Conservation (phyloP, 35 echinoderm and acorn worm genomes). For the Stichopus chloronotus region DNA sequence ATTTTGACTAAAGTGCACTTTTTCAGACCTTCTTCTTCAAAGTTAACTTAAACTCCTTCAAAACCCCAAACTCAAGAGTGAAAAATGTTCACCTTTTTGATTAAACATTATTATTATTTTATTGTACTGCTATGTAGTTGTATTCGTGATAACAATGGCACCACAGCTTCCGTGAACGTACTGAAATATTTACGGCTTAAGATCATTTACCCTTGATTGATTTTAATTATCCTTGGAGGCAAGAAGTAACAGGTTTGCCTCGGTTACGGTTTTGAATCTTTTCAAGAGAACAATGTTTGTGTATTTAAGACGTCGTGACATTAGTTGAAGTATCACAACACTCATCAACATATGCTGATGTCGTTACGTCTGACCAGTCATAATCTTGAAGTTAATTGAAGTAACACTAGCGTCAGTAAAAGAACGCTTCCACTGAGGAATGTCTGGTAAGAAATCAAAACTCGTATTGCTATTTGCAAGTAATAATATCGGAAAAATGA, state of each 20-base stretch:
- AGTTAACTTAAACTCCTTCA: no score
- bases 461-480: background rate
- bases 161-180: background rate
- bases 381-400: background rate
- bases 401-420: background rate
- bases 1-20: no score
- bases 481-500: background rate
- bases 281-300: background rate
- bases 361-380: background rate
- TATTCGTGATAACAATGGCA: no score
- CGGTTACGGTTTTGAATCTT: background rate
- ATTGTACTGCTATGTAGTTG: no score
- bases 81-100: no score
- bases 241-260: background rate
- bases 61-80: no score
- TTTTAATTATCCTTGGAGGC: background rate
- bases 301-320: no score
- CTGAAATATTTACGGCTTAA: background rate
- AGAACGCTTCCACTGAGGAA: background rate
- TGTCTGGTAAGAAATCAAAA: background rate
- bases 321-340: background rate
- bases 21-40: no score
- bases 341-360: no score
- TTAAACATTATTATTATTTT: no score
- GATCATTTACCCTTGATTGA: background rate